Evolutionary conservation across 1,140 invertebrate genomes (phyloP), one percentile per base, ranked within the genome.

Genomic region (Eurosta solidaginis): DNA sequence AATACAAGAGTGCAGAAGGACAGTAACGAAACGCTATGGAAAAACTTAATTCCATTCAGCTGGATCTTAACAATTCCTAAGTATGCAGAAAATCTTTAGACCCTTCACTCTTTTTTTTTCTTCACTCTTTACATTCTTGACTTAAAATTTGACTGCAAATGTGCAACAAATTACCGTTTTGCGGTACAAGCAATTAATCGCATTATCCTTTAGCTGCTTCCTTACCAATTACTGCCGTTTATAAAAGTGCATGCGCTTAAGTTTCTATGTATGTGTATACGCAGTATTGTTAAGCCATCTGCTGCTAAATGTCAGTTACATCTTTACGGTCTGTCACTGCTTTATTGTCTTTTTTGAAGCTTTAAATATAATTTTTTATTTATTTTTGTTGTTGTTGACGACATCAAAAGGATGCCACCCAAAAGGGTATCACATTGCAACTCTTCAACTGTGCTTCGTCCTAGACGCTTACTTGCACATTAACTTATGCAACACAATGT

Each of bases 351-450:
- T 52, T 49, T 10, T 49, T 49, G 9, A 17, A 17, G 9, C n/a
- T 49, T 4, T 49, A n/a, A n/a, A n/a, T n/a, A n/a, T 52, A 4
- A 22, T 10, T n/a, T 25, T 20, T 20, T 5, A 25, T 54, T 54
- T 49, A 27, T 40, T 68, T 14, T 68, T 68, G 50, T 25, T 22
- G 17, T 12, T 10, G 29, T 40, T 68, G 59, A 20, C 59, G 33
- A 68, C 59, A 20, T 42, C 36, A 68, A 68, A 68, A 68, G 29
- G 33, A 68, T 68, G 59, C 59, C 59, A 68, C 59, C 59, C 59
- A 68, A 68, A 40, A 68, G 33, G 59, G 59, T 68, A 68, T 68
- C 59, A 68, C 59, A 68, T 68, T 36, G 59, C 59, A 68, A 68
- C 29, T 68, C 17, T 40, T 40, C 59, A 68, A n/a, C n/a, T n/a